Conservation (phyloP, 2,113 vertebrate genomes). For the Anser cygnoides region DNA sequence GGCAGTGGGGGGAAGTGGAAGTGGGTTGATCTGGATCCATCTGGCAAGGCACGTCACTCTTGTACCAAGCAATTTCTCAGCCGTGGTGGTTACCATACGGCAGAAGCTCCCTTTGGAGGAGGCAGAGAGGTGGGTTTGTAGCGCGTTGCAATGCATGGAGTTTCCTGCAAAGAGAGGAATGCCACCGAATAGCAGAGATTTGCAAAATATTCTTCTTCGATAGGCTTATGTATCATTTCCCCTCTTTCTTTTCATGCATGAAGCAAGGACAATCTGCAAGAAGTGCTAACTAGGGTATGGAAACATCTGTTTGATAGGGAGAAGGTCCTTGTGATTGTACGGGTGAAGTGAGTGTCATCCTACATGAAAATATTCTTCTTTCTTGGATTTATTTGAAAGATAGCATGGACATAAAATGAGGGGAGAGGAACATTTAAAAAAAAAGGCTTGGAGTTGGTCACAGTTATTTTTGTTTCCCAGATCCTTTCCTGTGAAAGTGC, state of each 20-base stretch:
- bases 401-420: background rate
- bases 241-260: background rate
- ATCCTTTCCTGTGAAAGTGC: background rate
- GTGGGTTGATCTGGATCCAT: background rate
- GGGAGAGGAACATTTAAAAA: background rate
- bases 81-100: background rate
- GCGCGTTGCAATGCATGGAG: rapidly evolving
- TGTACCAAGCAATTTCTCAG: background rate
- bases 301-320: background rate
- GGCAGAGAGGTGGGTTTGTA: rapidly evolving
- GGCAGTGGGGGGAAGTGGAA: background rate
- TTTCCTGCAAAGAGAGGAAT: background rate
- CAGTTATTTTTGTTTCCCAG: background rate
- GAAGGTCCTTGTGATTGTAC: background rate
- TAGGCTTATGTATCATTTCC: background rate
- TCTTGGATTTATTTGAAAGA: background rate
- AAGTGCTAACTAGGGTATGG: background rate
- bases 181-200: background rate
- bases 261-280: background rate
- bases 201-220: background rate
- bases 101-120: background rate
- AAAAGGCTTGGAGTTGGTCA: background rate
- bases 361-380: background rate
- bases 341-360: background rate
- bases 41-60: background rate